A percentile compares a stretch with the other conserved stretches of the same genome.
Evolutionary conservation across 2,888 invertebrate genomes (phyloP).

Genomic region (Arrhopalites spinosus): DNA sequence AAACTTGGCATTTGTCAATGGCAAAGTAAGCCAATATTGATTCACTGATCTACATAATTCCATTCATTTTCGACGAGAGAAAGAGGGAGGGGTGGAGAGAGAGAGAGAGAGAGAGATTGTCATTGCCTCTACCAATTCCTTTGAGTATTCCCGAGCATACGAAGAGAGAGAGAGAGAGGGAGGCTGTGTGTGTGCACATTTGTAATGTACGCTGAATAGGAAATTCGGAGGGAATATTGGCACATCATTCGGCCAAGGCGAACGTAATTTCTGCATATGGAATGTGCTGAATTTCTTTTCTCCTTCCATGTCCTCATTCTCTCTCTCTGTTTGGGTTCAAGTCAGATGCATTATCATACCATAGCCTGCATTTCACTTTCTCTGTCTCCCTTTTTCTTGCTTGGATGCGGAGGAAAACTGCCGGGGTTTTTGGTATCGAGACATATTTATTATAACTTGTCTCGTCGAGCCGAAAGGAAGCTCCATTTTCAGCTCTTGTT

Average conservation of each 20-base stretch:
- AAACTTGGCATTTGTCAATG: conserved; percentile 36
- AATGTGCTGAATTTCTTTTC: conserved; percentile 32
- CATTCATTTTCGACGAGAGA: conserved; percentile 30
- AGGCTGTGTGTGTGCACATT: conserved; percentile 8
- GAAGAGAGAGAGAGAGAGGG: background rate
- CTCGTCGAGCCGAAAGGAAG: no score
- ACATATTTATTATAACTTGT: no score
- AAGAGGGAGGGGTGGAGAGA: background rate
- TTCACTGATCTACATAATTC: conserved; percentile 36
- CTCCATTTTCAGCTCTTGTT: no score
- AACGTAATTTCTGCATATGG: conserved; percentile 35
- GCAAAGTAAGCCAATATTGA: conserved; percentile 37
- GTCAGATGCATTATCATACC: no score
- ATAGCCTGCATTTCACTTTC: no score
- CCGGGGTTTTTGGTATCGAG: no score
- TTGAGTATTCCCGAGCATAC: conserved; percentile 9
- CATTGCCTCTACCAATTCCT: conserved; percentile 30
- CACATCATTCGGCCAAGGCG: conserved; percentile 8
- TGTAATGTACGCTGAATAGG: conserved; percentile 26
- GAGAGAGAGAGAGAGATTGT: conserved; percentile 10
- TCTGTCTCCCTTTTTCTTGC: no score
- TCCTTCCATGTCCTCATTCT: background rate
- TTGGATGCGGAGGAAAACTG: no score
- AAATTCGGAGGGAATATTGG: conserved; percentile 24
- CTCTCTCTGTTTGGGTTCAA: no score